Conservation (phyloP, 2,888 invertebrate species). For the Yponomeuta evonymella region DNA sequence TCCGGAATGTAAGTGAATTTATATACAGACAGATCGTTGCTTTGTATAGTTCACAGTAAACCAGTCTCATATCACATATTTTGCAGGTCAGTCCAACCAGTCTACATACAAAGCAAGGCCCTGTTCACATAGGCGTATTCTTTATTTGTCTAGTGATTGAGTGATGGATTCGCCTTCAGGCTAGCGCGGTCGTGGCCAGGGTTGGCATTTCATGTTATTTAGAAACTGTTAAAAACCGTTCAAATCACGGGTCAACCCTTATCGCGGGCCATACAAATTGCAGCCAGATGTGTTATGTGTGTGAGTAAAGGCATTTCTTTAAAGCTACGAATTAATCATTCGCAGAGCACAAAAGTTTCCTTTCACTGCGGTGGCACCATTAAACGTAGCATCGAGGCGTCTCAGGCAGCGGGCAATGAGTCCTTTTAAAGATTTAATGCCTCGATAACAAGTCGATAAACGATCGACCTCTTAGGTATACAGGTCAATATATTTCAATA, state of each 20-base stretch:
- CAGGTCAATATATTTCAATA: neutral
- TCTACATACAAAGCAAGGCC: neutral
- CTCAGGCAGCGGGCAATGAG: neutral
- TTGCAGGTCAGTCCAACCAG: conserved; percentile 4
- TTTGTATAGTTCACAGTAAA: neutral
- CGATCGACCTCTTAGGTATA: neutral
- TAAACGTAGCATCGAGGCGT: neutral
- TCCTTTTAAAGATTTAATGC: neutral
- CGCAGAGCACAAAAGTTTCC: neutral
- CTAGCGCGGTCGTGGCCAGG: too few species aligned
- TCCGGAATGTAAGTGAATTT: conserved; percentile 11
- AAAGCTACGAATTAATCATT: conserved; percentile 7
- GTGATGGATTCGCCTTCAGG: neutral
- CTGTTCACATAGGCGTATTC: neutral
- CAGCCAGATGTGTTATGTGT: too few species aligned
- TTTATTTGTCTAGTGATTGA: conserved; percentile 6
- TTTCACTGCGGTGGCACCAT: neutral
- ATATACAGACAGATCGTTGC: conserved; percentile 1
- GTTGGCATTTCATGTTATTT: too few species aligned
- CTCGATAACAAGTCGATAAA: neutral
- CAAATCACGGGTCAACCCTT: too few species aligned
- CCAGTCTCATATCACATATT: conserved; percentile 8
- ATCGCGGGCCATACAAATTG: too few species aligned
- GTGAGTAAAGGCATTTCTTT: too few species aligned
- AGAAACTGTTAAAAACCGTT: too few species aligned